A percentile compares a stretch with the other conserved stretches of the same genome.
Evolutionary conservation across 2,888 invertebrate species (phyloP).

Genomic region (Oligia latruncula): DNA sequence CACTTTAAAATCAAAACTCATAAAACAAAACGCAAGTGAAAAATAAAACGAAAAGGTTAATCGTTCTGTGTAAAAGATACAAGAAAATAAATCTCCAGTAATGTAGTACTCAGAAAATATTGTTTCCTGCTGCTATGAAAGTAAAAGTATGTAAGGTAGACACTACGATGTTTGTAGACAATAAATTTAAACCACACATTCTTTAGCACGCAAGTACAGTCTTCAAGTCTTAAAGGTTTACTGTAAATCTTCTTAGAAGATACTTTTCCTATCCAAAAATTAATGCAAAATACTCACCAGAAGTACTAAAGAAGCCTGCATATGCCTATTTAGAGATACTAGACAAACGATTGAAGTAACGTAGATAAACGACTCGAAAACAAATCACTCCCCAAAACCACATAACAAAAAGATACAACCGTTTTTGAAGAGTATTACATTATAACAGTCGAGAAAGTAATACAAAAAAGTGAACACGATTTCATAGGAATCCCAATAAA

Average conservation of each 20-base stretch:
- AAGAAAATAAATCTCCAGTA: slow-evolving; percentile 12
- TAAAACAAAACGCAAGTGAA: not conserved
- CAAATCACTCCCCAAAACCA: slow-evolving; percentile 3
- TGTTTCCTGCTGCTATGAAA: slow-evolving; percentile 14
- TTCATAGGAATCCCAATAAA: slow-evolving; percentile 70
- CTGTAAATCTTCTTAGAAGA: slow-evolving; percentile 1
- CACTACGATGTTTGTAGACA: not conserved
- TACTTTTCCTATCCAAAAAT: not conserved
- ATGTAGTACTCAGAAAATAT: slow-evolving; percentile 16
- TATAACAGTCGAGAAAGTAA: slow-evolving; percentile 42
- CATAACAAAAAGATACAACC: slow-evolving; percentile 29
- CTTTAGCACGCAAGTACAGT: not conserved
- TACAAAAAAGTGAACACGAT: slow-evolving; percentile 59
- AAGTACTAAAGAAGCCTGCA: not conserved
- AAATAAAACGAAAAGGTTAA: slow-evolving; percentile 11
- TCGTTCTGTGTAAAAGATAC: slow-evolving; percentile 7
- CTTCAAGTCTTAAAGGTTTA: not conserved
- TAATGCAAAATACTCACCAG: not conserved
- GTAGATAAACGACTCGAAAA: not conserved
- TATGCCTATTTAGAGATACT: not conserved
- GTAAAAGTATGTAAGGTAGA: slow-evolving; percentile 3
- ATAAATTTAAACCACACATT: slow-evolving; percentile 29
- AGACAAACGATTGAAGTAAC: slow-evolving; percentile 6
- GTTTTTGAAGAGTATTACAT: slow-evolving; percentile 50
- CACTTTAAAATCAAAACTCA: slow-evolving; percentile 13